Conservation (phyloP, 2,888 invertebrate genomes). For the Macaria notata region DNA sequence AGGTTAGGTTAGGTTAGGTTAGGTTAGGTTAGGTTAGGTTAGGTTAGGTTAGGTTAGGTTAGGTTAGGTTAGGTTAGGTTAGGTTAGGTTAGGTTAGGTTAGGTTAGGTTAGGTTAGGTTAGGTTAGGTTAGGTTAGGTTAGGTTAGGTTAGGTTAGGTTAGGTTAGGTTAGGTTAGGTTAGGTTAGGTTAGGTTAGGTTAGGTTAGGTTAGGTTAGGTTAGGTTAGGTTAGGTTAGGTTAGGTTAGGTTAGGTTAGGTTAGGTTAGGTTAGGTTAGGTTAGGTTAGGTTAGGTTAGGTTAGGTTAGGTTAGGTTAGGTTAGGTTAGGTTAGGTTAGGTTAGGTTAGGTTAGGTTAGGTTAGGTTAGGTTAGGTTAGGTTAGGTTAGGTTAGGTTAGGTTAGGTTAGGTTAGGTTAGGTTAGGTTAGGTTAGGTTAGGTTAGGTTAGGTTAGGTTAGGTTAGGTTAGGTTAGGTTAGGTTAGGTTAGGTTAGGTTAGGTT, state of each 20-base stretch:
- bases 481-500: slow-evolving; percentile 33
- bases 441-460: slow-evolving; percentile 32
- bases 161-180: slow-evolving; percentile 16
- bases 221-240: slow-evolving; percentile 16
- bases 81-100: slow-evolving; percentile 17
- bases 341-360: slow-evolving; percentile 35
- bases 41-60: slow-evolving; percentile 16
- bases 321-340: slow-evolving; percentile 32
- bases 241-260: slow-evolving; percentile 16
- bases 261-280: slow-evolving; percentile 16
- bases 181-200: slow-evolving; percentile 16
- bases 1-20: slow-evolving; percentile 23
- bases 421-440: slow-evolving; percentile 26
- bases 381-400: slow-evolving; percentile 29
- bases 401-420: slow-evolving; percentile 20
- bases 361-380: slow-evolving; percentile 34
- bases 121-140: slow-evolving; percentile 16
- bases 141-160: slow-evolving; percentile 16
- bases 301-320: slow-evolving; percentile 16
- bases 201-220: slow-evolving; percentile 16
- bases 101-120: slow-evolving; percentile 16
- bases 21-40: slow-evolving; percentile 18
- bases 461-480: slow-evolving; percentile 32
- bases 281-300: slow-evolving; percentile 16
- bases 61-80: slow-evolving; percentile 17